Conservation (phyloP, 2,113 vertebrate genomes). For the Sander vitreus region DNA sequence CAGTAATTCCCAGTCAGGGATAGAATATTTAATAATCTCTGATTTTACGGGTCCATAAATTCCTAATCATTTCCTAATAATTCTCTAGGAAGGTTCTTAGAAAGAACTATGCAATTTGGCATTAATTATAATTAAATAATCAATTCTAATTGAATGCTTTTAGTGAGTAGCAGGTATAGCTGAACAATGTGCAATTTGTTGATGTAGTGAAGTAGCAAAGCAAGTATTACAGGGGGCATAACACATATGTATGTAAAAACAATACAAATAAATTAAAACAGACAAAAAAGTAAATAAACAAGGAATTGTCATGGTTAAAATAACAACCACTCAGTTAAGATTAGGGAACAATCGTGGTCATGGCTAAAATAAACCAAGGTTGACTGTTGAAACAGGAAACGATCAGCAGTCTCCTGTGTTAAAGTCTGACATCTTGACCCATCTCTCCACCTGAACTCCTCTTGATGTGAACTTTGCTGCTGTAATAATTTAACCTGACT, state of each 20-base stretch:
- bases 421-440: not conserved
- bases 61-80: constrained; percentile 17
- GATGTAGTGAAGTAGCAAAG: no score
- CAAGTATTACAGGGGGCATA: no score
- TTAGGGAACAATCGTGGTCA: not conserved
- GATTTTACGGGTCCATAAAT: constrained; percentile 2
- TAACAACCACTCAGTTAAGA: not conserved
- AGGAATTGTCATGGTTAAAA: not conserved
- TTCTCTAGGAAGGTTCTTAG: not conserved
- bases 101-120: not conserved
- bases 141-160: not conserved
- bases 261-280: no score
- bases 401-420: not conserved
- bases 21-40: not conserved
- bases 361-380: not conserved
- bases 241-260: no score
- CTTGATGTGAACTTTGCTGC: not conserved
- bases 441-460: not conserved
- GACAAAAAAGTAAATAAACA: no score
- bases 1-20: not conserved
- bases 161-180: not conserved
- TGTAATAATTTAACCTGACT: not conserved
- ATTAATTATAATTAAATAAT: not conserved
- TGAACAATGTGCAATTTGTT: not conserved
- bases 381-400: not conserved